Base-by-base conservation (phyloP, 2,888 invertebrate genomes). In the Siphonodentalium dalli region DNA sequence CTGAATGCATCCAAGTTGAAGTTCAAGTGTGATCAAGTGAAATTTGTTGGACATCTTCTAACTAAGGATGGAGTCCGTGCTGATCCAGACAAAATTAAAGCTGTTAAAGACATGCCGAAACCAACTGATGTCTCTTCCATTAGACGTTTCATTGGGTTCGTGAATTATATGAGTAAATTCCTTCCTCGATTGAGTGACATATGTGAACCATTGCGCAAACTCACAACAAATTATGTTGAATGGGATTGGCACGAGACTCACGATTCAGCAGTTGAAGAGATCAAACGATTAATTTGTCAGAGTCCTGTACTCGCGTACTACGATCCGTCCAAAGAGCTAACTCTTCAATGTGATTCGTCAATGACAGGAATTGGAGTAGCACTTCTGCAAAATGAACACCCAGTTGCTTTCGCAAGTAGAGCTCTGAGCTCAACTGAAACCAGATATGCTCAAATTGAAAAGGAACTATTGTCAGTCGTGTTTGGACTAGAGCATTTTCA, bases 401-500 rank as follows among this genome's bases (percentile, higher is more conserved):
- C 58, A 1, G 27, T 59, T 28, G 56, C 57, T 1, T 59, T 42
- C 41, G 61, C 56, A n/a, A 51, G 51, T 23, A 34, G 59, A n/a
- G 35, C 48, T 1, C 41, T 59, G 2, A 56, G 44, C 1, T 51
- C 53, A 13, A 47, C 51, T 2, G 56, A 62, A 40, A 51, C 39
- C 3, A 23, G 53, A 21, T 61, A 62, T 51, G 56, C 54, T 1
- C 52, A 58, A 21, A 59, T 59, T n/a, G 55, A 64, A 41, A 60
- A 62, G 15, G 59, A 62, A 37, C 23, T 62, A 18, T 33, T 62
- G 3, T 52, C 57, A 23, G 40, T 64, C 6, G 67, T 82, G n/a
- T 83, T 71, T 46, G 79, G 74, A 0, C 65, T 80, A 1, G 62
- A 68, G 24, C 75, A 76, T 57, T 64, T 55, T 37, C 51, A 55